Conservation (phyloP, 2,113 vertebrate genomes). For the Pungitius pungitius region DNA sequence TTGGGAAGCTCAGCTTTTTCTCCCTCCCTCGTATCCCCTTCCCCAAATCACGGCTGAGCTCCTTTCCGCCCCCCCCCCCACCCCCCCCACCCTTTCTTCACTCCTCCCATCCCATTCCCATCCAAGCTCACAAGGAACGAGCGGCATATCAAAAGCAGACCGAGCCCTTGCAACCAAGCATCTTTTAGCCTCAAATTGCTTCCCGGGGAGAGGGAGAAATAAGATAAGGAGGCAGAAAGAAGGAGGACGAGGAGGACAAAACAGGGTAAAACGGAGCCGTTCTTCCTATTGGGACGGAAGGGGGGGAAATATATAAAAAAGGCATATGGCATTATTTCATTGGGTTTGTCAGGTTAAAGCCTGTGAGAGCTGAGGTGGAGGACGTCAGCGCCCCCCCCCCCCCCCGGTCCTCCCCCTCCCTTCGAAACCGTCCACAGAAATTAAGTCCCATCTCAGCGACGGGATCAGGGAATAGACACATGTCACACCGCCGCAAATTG, state of each 20-base stretch:
- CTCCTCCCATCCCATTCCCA: slow-evolving; percentile 34
- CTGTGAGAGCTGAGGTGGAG: slow-evolving; percentile 47
- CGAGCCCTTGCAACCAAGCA: slow-evolving; percentile 66
- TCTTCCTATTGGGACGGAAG: slow-evolving; percentile 28
- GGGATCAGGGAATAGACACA: slow-evolving; percentile 60
- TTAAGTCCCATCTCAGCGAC: slow-evolving; percentile 44
- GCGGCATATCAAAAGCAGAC: slow-evolving; percentile 68
- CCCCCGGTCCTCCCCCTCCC: neutral
- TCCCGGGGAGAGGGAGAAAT: slow-evolving; percentile 56
- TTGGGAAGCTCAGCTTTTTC: slow-evolving; percentile 71
- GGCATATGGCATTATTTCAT: slow-evolving; percentile 33
- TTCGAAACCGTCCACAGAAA: slow-evolving; percentile 36
- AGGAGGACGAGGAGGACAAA: slow-evolving; percentile 42
- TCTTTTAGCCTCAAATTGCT: slow-evolving; percentile 74
- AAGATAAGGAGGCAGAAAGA: slow-evolving; percentile 47
- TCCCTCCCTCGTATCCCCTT: slow-evolving; percentile 24
- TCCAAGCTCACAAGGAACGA: slow-evolving; percentile 72
- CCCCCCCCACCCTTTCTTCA: neutral
- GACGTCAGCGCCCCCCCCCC: slow-evolving; percentile 11
- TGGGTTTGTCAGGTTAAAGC: slow-evolving; percentile 42
- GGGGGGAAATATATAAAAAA: slow-evolving; percentile 25
- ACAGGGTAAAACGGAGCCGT: slow-evolving; percentile 24
- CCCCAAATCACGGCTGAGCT: slow-evolving; percentile 45
- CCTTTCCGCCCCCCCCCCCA: slow-evolving; percentile 9
- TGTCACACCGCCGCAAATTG: slow-evolving; percentile 50